Conservation (phyloP, 1,140 invertebrate genomes). For the Bemisia tabaci region DNA sequence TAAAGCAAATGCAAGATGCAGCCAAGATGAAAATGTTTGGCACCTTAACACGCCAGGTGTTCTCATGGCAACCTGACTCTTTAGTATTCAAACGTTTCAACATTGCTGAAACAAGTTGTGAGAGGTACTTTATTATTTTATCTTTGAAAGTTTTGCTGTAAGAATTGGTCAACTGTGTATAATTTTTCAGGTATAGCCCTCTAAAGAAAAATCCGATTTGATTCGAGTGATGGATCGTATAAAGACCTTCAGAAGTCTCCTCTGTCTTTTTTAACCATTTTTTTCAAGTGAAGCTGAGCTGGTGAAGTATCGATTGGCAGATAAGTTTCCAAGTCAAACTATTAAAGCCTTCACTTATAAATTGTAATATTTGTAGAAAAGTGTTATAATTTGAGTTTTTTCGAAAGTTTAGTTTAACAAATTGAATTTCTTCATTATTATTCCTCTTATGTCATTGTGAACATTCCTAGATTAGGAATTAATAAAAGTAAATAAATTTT, state of each 20-base stretch:
- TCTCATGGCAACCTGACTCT: conserved; percentile 71
- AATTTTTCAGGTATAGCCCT: not conserved
- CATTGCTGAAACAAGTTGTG: conserved; percentile 67
- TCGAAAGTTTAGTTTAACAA: too few species aligned
- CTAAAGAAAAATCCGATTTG: not conserved
- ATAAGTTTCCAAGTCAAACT: too few species aligned
- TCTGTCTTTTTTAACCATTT: not conserved
- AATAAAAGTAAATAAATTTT: not conserved
- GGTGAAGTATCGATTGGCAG: too few species aligned
- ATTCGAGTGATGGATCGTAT: not conserved
- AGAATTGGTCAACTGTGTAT: conserved; percentile 1
- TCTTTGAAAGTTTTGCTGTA: not conserved
- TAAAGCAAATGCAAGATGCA: conserved; percentile 43
- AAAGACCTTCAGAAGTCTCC: not conserved
- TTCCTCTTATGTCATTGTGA: too few species aligned
- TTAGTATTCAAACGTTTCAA: conserved; percentile 89
- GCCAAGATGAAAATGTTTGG: conserved; percentile 73
- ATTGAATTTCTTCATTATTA: too few species aligned
- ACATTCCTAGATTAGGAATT: not conserved
- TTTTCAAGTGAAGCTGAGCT: not conserved
- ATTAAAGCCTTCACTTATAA: too few species aligned
- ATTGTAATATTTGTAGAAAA: too few species aligned
- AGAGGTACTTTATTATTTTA: conserved; percentile 27
- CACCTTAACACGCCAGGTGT: conserved; percentile 51
- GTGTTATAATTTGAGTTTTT: too few species aligned